Conservation (phyloP, 2,797 vertebrate species). For the Chelon auratus region DNA sequence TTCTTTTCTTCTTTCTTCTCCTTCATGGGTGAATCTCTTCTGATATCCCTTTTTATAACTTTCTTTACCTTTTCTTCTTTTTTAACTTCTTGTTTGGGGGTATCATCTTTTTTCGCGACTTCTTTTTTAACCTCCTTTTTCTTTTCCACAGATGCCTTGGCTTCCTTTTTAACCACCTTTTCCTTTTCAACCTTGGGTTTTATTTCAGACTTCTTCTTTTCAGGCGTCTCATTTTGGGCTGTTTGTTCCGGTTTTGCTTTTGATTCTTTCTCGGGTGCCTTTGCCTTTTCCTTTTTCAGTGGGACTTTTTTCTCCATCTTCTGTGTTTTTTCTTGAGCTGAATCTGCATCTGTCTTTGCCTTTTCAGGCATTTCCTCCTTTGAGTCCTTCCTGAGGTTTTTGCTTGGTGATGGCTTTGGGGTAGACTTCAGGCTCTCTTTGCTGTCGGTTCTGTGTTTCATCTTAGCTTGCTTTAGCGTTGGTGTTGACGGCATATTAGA, state of each 20-base stretch:
- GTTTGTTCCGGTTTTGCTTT: constrained; percentile 85
- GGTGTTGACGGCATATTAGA: constrained; percentile 84
- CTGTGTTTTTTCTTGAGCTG: constrained; percentile 84
- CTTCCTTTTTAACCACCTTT: constrained; percentile 89
- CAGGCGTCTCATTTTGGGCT: constrained; percentile 84
- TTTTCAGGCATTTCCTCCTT: constrained; percentile 90
- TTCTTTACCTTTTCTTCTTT: constrained; percentile 90
- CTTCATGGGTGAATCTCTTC: constrained; percentile 89
- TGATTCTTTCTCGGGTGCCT: constrained; percentile 86
- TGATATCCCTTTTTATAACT: constrained; percentile 88
- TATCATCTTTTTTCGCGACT: constrained; percentile 86
- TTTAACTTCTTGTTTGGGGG: constrained; percentile 88
- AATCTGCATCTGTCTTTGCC: constrained; percentile 80
- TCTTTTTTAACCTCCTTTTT: constrained; percentile 92
- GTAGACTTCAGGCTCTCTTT: constrained; percentile 94
- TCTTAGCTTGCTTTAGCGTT: constrained; percentile 91
- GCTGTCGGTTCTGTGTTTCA: constrained; percentile 94
- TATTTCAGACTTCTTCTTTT: constrained; percentile 89
- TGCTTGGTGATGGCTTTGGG: constrained; percentile 87
- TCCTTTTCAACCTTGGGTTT: constrained; percentile 90
- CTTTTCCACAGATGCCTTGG: constrained; percentile 89
- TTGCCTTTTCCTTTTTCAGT: constrained; percentile 90
- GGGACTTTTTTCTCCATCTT: constrained; percentile 89
- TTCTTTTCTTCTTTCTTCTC: constrained; percentile 87
- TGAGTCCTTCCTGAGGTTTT: constrained; percentile 89